Conservation (phyloP, 1,140 invertebrate genomes). For the Pseudachorutes palmiensis region DNA sequence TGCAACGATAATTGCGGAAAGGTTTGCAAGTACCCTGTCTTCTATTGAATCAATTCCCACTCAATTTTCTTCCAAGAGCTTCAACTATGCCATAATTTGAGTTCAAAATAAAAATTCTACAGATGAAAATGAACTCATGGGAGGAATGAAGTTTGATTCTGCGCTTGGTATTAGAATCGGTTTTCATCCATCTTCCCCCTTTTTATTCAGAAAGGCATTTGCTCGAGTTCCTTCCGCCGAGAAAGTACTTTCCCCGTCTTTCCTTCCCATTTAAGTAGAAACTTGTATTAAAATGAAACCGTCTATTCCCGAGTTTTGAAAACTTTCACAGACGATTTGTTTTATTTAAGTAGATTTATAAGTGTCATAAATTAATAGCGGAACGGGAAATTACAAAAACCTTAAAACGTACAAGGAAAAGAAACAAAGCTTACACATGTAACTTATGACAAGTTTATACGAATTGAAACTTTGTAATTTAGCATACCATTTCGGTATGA, state of each 20-base stretch:
- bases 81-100: no score
- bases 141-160: no score
- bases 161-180: no score
- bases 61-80: no score
- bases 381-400: neutral
- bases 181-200: no score
- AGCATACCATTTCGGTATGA: neutral
- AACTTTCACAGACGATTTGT: conserved; percentile 2
- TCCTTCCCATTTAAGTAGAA: neutral
- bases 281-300: neutral
- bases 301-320: neutral
- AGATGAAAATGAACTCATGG: no score
- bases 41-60: no score
- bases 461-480: neutral
- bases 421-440: neutral
- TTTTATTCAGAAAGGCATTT: no score
- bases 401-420: neutral
- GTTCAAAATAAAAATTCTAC: no score
- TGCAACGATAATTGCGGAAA: neutral
- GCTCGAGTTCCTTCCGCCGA: no score
- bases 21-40: neutral
- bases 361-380: neutral
- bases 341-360: neutral
- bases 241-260: no score
- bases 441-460: conserved; percentile 8